phyloP scores from a whole-genome alignment of 2,113 vertebrate species.

The Mionectes macconnelli region DNA sequence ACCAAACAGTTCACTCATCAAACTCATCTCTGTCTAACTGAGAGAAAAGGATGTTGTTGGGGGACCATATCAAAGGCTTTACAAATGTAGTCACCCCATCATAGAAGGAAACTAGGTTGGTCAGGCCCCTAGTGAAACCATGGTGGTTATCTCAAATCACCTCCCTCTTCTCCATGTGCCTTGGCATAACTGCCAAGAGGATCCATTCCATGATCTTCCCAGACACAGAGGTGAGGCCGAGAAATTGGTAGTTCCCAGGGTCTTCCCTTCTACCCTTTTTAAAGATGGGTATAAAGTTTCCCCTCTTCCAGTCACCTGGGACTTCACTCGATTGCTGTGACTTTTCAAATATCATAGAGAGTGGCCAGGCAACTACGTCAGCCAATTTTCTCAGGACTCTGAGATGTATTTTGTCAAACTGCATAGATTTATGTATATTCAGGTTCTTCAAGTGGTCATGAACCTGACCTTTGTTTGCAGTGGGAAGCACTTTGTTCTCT shows the following conservation, averaged over 20 bases:
- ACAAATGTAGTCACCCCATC: neutral
- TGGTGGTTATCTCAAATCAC: neutral
- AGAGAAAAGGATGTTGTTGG: neutral
- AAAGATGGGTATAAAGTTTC: neutral
- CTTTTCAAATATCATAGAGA: neutral
- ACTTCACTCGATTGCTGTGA: neutral
- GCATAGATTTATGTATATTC: neutral
- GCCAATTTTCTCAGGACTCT: neutral
- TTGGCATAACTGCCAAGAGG: neutral
- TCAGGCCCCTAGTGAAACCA: neutral
- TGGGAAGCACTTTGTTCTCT: neutral
- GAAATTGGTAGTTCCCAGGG: neutral
- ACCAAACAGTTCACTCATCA: neutral
- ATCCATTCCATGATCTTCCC: neutral
- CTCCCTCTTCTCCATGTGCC: neutral
- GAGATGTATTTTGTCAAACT: neutral
- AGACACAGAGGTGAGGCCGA: neutral
- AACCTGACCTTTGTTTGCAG: neutral
- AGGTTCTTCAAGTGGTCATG: neutral
- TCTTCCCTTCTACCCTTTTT: neutral
- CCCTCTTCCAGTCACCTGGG: neutral
- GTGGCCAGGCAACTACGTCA: neutral
- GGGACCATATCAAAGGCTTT: neutral
- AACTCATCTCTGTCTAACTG: neutral
- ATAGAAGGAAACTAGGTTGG: neutral